phyloP scores from a whole-genome alignment of 1,140 invertebrate genomes.

The Drosophila hydei region DNA sequence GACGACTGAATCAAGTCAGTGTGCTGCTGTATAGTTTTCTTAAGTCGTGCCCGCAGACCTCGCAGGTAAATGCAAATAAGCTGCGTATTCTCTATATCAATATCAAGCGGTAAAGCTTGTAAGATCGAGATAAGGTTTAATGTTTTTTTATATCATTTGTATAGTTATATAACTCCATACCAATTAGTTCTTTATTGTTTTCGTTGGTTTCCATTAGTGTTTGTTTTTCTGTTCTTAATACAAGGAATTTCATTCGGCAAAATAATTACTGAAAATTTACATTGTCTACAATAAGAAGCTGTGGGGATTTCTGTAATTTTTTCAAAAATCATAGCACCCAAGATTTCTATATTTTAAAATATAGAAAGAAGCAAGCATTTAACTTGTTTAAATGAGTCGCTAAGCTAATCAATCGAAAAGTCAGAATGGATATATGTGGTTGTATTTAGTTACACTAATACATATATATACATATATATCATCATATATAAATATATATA shows the following conservation, averaged over 20 bases:
- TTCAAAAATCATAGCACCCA: constrained; percentile 19
- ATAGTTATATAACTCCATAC: background rate
- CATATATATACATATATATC: too few species aligned
- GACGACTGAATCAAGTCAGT: constrained; percentile 45
- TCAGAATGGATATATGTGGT: too few species aligned
- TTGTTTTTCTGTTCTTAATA: background rate
- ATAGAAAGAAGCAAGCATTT: background rate
- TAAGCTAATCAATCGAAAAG: background rate
- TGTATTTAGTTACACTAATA: too few species aligned
- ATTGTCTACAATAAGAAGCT: background rate
- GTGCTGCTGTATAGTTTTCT: constrained; percentile 33
- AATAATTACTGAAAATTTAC: constrained; percentile 11
- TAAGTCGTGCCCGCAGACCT: constrained; percentile 44
- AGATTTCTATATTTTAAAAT: background rate
- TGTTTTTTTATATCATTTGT: background rate
- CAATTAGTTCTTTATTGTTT: background rate
- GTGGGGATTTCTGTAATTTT: background rate
- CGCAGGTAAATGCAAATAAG: constrained; percentile 52
- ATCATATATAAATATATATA: too few species aligned
- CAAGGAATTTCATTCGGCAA: constrained; percentile 2
- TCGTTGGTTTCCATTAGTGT: constrained; percentile 12
- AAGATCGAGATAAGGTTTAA: background rate
- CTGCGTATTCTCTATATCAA: constrained; percentile 34
- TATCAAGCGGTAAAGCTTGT: constrained; percentile 9
- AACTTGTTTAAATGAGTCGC: too few species aligned